Evolutionary conservation across 2,797 vertebrate genomes (phyloP).

Genomic region (Clamator glandarius): DNA sequence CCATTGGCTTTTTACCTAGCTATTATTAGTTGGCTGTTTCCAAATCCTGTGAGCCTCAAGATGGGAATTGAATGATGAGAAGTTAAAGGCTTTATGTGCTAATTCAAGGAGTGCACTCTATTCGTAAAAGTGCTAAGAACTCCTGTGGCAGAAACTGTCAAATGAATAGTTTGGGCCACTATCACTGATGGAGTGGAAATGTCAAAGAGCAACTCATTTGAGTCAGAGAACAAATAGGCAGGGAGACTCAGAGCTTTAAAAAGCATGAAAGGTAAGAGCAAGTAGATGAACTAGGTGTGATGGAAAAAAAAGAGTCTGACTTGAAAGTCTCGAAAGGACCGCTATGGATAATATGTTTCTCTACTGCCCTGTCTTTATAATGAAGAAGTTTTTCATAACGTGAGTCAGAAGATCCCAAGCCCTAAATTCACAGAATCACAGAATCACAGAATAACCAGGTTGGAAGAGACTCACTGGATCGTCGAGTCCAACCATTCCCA

Average conservation of each 20-base stretch:
- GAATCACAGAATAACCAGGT: no score
- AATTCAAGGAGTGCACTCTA: not conserved
- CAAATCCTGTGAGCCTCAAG: not conserved
- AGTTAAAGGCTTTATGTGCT: conserved; percentile 42
- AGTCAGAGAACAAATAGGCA: conserved; percentile 35
- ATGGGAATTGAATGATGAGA: not conserved
- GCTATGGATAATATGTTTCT: not conserved
- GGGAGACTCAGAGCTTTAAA: conserved; percentile 5
- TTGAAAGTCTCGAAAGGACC: not conserved
- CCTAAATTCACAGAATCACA: no score
- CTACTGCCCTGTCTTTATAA: not conserved
- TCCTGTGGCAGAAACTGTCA: conserved; percentile 34
- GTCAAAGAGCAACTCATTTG: conserved; percentile 50
- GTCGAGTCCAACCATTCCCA: no score
- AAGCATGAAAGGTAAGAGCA: not conserved
- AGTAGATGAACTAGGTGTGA: not conserved
- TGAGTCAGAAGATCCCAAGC: not conserved
- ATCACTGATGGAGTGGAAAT: conserved; percentile 34
- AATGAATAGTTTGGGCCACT: conserved; percentile 14
- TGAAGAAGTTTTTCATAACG: not conserved
- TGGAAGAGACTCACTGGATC: no score
- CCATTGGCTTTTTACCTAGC: not conserved
- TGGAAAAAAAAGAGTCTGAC: not conserved
- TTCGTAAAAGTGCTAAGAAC: conserved; percentile 23
- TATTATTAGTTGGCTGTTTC: not conserved